Conservation (phyloP, 2,113 vertebrate species). For the Scomber japonicus region DNA sequence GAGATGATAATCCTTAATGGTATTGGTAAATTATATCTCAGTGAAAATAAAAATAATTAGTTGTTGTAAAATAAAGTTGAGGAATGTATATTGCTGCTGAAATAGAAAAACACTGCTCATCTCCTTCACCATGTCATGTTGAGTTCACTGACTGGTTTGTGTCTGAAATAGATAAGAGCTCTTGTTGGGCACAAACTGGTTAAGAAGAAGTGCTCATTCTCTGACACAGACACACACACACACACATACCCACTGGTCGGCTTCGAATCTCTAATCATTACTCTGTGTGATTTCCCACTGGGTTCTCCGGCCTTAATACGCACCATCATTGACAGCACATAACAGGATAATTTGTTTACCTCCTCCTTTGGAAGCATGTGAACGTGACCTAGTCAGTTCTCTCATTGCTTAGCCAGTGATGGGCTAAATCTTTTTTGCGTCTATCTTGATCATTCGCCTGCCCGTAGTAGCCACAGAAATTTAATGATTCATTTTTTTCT, state of each 20-base stretch:
- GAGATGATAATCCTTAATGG: neutral
- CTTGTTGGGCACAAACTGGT: conserved; percentile 42
- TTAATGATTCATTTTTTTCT: conserved; percentile 28
- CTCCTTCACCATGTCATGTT: neutral
- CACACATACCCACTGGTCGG: conserved; percentile 31
- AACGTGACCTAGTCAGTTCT: conserved; percentile 56
- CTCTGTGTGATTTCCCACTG: conserved; percentile 69
- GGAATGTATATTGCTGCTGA: neutral
- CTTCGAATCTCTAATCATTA: conserved; percentile 64
- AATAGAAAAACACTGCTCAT: neutral
- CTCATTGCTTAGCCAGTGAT: conserved; percentile 49
- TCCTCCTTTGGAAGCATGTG: conserved; percentile 52
- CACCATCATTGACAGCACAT: conserved; percentile 52
- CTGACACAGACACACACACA: conserved; percentile 17
- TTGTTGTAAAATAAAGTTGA: neutral
- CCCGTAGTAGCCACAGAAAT: neutral
- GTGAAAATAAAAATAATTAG: neutral
- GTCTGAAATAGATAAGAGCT: conserved; percentile 12
- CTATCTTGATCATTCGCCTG: conserved; percentile 29
- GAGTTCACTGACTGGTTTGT: conserved; percentile 14
- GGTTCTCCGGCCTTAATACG: conserved; percentile 56
- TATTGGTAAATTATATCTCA: neutral
- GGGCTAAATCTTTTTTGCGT: conserved; percentile 22
- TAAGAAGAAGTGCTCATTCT: conserved; percentile 24
- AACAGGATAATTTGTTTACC: conserved; percentile 76